Percentiles rank a stretch among this genome's conserved stretches.
Evolutionary conservation across 2,113 vertebrate genomes (phyloP).

Genomic region (Colius striatus): DNA sequence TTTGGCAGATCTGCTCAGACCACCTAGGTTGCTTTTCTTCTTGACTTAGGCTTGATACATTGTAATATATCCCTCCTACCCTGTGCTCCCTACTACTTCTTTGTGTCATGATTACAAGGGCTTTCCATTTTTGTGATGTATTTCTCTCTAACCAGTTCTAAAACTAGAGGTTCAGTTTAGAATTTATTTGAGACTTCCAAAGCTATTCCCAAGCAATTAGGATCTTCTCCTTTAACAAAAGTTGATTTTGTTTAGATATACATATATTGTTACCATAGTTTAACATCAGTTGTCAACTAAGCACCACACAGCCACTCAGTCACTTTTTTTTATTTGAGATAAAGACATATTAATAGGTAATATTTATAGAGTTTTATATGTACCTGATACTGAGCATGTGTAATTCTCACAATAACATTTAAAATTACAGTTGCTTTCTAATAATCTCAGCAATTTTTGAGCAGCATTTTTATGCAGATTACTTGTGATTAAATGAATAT

Average conservation of each 20-base stretch:
- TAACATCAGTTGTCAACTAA: too few relatives aligned
- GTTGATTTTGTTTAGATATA: neutral
- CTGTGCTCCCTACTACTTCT: neutral
- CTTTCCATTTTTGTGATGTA: neutral
- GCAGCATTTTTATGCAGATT: neutral
- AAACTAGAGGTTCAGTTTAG: neutral
- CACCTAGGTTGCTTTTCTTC: constrained; percentile 47
- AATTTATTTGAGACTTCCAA: neutral
- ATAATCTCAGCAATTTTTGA: neutral
- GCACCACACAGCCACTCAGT: too few relatives aligned
- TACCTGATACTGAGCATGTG: neutral
- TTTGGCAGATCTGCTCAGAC: neutral
- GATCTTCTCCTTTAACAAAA: neutral
- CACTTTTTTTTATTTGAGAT: too few relatives aligned
- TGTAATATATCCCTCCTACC: neutral
- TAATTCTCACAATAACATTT: neutral
- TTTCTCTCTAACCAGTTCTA: neutral
- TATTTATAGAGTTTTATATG: neutral
- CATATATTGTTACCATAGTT: too few relatives aligned
- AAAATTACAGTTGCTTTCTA: neutral
- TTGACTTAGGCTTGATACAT: neutral
- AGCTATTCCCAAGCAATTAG: neutral
- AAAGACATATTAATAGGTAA: neutral
- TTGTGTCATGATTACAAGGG: neutral
- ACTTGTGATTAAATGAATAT: neutral